phyloP scores from a whole-genome alignment of 2,888 invertebrate genomes.

The Eupithecia inturbata region DNA sequence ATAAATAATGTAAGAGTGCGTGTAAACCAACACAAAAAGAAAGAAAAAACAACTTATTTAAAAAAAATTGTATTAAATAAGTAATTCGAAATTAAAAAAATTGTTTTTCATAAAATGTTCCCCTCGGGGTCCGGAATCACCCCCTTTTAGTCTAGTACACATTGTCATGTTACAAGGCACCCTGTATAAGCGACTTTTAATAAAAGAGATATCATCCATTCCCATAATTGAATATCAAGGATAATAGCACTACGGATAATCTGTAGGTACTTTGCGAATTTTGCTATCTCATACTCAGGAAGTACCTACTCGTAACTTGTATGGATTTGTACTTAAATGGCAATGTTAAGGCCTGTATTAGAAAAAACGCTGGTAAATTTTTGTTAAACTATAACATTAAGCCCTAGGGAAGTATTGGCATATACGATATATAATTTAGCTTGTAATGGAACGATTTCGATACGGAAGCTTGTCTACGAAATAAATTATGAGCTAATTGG shows the following conservation, averaged over 20 bases:
- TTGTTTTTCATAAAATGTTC: too few relatives aligned
- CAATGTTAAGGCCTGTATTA: slow-evolving; percentile 8
- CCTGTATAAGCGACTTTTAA: too few relatives aligned
- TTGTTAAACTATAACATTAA: not conserved
- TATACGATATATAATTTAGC: not conserved
- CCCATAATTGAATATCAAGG: slow-evolving; percentile 12
- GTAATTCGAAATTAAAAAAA: too few relatives aligned
- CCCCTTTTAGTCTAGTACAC: too few relatives aligned
- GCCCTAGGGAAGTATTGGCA: not conserved
- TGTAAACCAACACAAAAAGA: too few relatives aligned
- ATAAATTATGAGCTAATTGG: not conserved
- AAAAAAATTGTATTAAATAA: too few relatives aligned
- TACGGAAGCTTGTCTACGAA: not conserved
- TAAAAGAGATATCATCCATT: not conserved
- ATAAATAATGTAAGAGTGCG: too few relatives aligned
- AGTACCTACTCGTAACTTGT: not conserved
- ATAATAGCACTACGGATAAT: not conserved
- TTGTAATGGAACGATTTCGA: not conserved
- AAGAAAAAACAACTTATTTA: too few relatives aligned
- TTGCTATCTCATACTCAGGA: not conserved
- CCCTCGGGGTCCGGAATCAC: too few relatives aligned
- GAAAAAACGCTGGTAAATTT: slow-evolving; percentile 7
- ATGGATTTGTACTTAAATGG: slow-evolving; percentile 8
- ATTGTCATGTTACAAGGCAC: too few relatives aligned
- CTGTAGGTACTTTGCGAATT: not conserved